Evolutionary conservation across 30 jellyfish, hydroid and myxozoan species (phyloP).

Genomic region (Aurelia aurita): DNA sequence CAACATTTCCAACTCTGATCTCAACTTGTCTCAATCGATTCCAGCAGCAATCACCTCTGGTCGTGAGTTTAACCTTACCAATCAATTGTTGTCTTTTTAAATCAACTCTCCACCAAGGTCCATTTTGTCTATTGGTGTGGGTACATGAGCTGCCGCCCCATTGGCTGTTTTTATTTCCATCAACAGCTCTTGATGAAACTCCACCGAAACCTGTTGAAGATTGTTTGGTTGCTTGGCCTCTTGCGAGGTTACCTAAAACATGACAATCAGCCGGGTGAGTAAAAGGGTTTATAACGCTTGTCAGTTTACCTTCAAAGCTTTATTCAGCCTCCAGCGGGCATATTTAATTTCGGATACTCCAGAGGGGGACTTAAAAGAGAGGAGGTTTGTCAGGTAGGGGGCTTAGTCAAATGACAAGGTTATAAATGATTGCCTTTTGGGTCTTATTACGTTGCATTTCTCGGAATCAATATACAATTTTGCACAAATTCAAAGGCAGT

Average conservation of each 20-base stretch:
- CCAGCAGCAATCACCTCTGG: conserved; percentile 65
- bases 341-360: too few relatives aligned
- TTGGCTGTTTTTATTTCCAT: conserved; percentile 53
- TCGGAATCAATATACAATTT: too few relatives aligned
- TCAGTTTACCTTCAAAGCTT: too few relatives aligned
- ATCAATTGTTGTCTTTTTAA: conserved; percentile 12
- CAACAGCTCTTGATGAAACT: conserved; percentile 63
- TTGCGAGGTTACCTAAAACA: conserved; percentile 51
- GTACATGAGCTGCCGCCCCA: conserved; percentile 64
- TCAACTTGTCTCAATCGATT: conserved; percentile 43
- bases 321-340: too few relatives aligned
- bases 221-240: conserved; percentile 60
- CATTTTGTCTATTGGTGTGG: conserved; percentile 45
- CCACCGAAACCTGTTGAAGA: conserved; percentile 75
- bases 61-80: conserved; percentile 41
- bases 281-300: too few relatives aligned
- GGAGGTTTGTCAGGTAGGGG: too few relatives aligned
- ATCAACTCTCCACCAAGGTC: conserved; percentile 79
- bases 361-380: too few relatives aligned
- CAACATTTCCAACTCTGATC: conserved; percentile 53
- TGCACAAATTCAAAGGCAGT: too few relatives aligned
- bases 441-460: too few relatives aligned
- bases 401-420: too few relatives aligned
- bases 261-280: not conserved
- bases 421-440: too few relatives aligned